A percentile compares a stretch with the other conserved stretches of the same genome.
phyloP scores from a whole-genome alignment of 35 echinoderm and acorn worm genomes.

The Anneissia japonica region DNA sequence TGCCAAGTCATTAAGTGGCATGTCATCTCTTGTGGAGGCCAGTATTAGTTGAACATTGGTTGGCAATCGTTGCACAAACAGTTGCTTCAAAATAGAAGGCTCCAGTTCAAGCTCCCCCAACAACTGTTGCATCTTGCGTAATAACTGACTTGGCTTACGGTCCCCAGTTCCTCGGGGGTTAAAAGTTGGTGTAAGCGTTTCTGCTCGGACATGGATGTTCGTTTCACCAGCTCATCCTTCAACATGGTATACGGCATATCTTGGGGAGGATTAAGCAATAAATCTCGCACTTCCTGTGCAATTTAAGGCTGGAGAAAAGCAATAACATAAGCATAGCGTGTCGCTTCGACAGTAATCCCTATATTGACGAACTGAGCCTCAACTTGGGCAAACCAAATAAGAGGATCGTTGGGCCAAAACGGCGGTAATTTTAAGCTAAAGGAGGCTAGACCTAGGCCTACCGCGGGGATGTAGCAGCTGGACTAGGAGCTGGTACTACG shows the following conservation, averaged over 20 bases:
- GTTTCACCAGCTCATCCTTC: constrained; percentile 13
- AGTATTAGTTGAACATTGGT: constrained; percentile 44
- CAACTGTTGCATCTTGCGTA: constrained; percentile 31
- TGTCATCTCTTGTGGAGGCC: constrained; percentile 16
- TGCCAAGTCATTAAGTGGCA: background rate
- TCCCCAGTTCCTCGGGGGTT: constrained; percentile 37
- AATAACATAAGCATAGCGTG: background rate
- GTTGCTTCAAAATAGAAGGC: constrained; percentile 14
- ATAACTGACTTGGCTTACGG: constrained; percentile 37
- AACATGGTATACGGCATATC: constrained; percentile 8
- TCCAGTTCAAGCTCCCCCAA: constrained; percentile 29
- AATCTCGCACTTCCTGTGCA: constrained; percentile 35
- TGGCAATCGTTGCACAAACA: constrained; percentile 41
- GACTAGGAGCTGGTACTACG: too few relatives aligned
- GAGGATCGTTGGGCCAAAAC: constrained; percentile 15
- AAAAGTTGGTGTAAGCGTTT: constrained; percentile 33
- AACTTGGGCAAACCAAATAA: constrained; percentile 28
- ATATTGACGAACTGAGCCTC: constrained; percentile 33
- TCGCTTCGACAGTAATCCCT: constrained; percentile 20
- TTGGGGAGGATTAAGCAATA: constrained; percentile 5
- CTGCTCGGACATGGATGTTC: constrained; percentile 29
- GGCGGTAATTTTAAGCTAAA: background rate
- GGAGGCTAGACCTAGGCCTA: background rate
- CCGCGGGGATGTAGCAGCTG: background rate
- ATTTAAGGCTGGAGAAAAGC: background rate